Evolutionary conservation across 2,888 invertebrate species (phyloP), one percentile per base, ranked within the genome.

Genomic region (Mycalesis mineus): DNA sequence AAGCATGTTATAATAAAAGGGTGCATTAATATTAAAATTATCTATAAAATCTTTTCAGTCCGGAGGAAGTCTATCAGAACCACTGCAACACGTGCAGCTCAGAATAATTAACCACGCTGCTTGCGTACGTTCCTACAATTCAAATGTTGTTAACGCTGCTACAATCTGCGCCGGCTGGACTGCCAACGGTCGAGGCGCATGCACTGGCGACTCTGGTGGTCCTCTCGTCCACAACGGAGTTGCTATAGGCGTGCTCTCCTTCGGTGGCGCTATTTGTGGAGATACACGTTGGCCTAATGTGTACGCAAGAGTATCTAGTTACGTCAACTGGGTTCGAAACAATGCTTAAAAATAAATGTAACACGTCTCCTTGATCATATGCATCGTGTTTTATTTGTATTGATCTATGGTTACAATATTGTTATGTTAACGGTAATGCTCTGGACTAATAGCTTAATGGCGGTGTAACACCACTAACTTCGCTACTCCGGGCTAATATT

Each of bases 141-240:
- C 36, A n/a, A 31, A 33, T n/a, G 8, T 15, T 36, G 31, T 48
- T 11, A 36, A 31, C n/a, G 17, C 48, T 9, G 31, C 13, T 7
- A 48, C 31, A 15, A 2, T 48, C 15, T 48, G 48, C 11, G 48
- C 48, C 7, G 48, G 48, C 7, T 48, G 36, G 48, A 13, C 36
- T n/a, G 7, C 33, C 15, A 31, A 17, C 11, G 48, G 48, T 1
- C 49, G 49, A 7, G 49, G 49, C 11, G 11, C 36, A 36, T 69
- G 68, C 33, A 29, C 45, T 8, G 65, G 66, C 0, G 68, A 69
- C 33, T 54, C 58, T 0, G 69, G 69, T 0, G 64, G 64, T 0
- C 66, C 69, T 9, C 62, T 68, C 2, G n/a, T 68, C 6, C 67
- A 69, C 56, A 65, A 64, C 22, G 53, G 60, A 0, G 58, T 62